These are phyloP conservation scores for Aphis craccivora DNA, from an alignment of 1,140 invertebrate genomes.

Conservation along the genomic window DNA sequence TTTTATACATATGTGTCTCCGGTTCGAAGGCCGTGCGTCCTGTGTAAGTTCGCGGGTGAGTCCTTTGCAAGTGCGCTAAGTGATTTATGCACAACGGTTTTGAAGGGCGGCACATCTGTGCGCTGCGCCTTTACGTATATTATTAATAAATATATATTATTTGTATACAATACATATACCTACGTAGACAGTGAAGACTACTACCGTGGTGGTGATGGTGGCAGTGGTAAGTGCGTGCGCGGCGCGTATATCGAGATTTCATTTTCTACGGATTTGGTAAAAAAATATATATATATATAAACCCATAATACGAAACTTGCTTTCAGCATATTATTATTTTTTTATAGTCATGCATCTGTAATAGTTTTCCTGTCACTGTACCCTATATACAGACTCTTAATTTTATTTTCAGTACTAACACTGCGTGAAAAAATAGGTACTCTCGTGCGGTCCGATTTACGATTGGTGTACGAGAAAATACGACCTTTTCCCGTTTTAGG, in stretches of 20 bases:
- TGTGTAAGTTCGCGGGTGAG: neutral
- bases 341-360: neutral
- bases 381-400: too few species aligned
- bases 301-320: neutral
- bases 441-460: neutral
- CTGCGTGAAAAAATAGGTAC: neutral
- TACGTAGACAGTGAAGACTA: neutral
- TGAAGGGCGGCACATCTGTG: slow-evolving; percentile 40
- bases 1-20: neutral
- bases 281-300: neutral
- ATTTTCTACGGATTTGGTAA: neutral
- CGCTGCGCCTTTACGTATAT: neutral
- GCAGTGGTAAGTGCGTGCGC: neutral
- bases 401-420: neutral
- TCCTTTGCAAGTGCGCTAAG: slow-evolving; percentile 33
- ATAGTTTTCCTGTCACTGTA: neutral
- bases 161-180: neutral
- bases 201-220: too few species aligned
- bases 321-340: neutral
- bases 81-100: slow-evolving; percentile 39
- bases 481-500: neutral
- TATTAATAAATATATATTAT: slow-evolving; percentile 44
- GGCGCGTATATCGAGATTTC: neutral
- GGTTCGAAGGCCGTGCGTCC: neutral
- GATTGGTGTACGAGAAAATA: neutral